Evolutionary conservation across 2,888 invertebrate genomes (phyloP), one percentile per base, ranked within the genome.

Genomic region (Perithous albicinctus): DNA sequence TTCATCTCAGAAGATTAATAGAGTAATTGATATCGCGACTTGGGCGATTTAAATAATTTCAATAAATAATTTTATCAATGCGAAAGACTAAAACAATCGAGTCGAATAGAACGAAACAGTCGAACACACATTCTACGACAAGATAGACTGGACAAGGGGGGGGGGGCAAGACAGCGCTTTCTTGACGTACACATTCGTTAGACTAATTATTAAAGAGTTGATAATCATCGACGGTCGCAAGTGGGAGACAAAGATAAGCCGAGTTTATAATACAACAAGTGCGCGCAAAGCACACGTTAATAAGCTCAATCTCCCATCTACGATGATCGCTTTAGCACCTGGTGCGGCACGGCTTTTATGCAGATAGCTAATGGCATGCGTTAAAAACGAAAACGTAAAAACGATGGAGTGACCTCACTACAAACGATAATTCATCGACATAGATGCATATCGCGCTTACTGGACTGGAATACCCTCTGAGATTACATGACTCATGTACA

Each of bases 321-420:
- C 74, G 59, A 73, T 76, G 51, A 73, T 46, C 43, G 15, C 15
- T 70, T 70, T 18, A 56, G 63, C 76, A 51, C 59, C 76, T 54
- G 15, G 20, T 43, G 26, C 41, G 46, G 61, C 61, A 67, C 51
- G 1, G 35, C 1, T 70, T 76, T 54, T 72, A 85, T 84, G 85
- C 85, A 83, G 72, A 80, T 85, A 82, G 74, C 83, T 85, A 83
- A 81, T 90, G 88, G 83, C 92, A 91, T 92, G 92, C 92, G 87
- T 83, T 84, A 89, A 85, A 86, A 70, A 69, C 86, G 87, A 85
- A 69, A 70, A 86, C 84, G 63, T 82, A 72, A 88, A 87, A 86
- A 89, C 85, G 87, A 90, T 85, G 86, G 83, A 86, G 83, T 88
- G 86, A 89, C 75, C 85, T 85, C 86, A 88, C 88, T 90, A 91